A percentile compares a stretch with the other conserved stretches of the same genome.
These are phyloP conservation scores for Aporophyla nigra DNA, from an alignment of 2,888 invertebrate genomes.

Conservation along the genomic window DNA sequence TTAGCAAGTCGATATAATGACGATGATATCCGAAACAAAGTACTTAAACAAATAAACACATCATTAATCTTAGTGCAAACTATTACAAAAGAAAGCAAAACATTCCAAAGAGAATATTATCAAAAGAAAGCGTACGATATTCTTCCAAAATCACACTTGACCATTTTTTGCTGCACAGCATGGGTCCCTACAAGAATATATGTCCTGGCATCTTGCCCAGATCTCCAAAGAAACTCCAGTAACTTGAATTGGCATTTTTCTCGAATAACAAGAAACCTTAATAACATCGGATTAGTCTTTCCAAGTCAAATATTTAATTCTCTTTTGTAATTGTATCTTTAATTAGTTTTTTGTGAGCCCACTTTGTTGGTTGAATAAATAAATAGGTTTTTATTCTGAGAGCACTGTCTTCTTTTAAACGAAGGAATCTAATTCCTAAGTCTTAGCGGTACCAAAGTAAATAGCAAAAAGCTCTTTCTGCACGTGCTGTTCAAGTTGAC, in stretches of 20 bases:
- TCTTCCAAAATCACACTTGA: constrained; percentile 53
- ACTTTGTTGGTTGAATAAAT: neutral
- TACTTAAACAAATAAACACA: constrained; percentile 1
- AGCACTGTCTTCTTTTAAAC: neutral
- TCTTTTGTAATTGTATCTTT: constrained; percentile 29
- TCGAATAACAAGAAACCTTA: constrained; percentile 52
- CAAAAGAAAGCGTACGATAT: constrained; percentile 14
- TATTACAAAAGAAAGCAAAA: neutral
- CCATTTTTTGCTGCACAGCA: constrained; percentile 43
- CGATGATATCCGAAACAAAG: neutral
- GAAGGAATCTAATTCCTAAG: neutral
- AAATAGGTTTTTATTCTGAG: constrained; percentile 1
- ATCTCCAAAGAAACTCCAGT: constrained; percentile 47
- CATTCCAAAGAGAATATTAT: neutral
- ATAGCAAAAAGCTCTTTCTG: neutral
- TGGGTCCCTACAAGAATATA: constrained; percentile 47
- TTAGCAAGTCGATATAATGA: neutral
- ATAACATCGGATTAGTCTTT: constrained; percentile 34
- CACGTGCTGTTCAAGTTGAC: neutral
- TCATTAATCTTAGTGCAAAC: neutral
- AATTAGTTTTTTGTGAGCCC: constrained; percentile 23
- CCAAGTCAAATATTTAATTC: constrained; percentile 41
- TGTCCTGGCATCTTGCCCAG: constrained; percentile 59
- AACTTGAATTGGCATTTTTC: constrained; percentile 54
- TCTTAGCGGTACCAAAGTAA: neutral